Evolutionary conservation across 2,888 invertebrate genomes (phyloP), one percentile per base, ranked within the genome.

Genomic region (Crematogaster levior): DNA sequence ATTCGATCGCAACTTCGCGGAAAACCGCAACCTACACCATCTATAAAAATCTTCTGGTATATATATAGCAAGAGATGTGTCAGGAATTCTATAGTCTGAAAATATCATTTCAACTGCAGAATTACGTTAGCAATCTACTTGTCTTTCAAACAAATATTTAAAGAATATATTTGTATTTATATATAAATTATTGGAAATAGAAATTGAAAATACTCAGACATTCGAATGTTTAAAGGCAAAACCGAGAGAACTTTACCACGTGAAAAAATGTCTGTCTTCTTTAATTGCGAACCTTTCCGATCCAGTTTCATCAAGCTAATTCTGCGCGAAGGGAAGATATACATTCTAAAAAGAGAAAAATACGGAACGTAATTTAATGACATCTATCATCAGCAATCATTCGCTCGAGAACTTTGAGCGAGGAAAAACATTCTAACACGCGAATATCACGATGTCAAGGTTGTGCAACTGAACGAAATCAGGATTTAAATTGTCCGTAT

Each of bases 1-100:
- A 73, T 83, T 81, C 68, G 83, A 84, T 84, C 83, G 65, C 18
- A 58, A 86, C 46, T 81, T 84, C 80, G 68, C 70, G 12, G 12
- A 70, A 85, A 83, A 85, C 83, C 88, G 72, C 83, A 84, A 81
- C 81, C 84, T 85, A 84, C 83, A 68, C 82, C 66, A 84, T 63
- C 72, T 51, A 53, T 30, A 21, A 46, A 77, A 43, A 66, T 66
- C 10, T n/a, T 46, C 6, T 9, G 6, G 1, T 65, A 40, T 15
- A 9, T 24, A 65, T 4, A 43, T 18, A 61, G 24, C 46, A 34
- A 24, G 30, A 61, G 61, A 61, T 74, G n/a, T 24, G 40, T 56
- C 58, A 72, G n/a, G 12, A 72, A 24, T 58, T 40, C 58, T 72
- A 15, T 58, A 10, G 24, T n/a, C 53, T 70, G 34, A 24, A 37